Evolutionary conservation across 1,140 invertebrate species (phyloP).

Genomic region (Ceratina australensis): DNA sequence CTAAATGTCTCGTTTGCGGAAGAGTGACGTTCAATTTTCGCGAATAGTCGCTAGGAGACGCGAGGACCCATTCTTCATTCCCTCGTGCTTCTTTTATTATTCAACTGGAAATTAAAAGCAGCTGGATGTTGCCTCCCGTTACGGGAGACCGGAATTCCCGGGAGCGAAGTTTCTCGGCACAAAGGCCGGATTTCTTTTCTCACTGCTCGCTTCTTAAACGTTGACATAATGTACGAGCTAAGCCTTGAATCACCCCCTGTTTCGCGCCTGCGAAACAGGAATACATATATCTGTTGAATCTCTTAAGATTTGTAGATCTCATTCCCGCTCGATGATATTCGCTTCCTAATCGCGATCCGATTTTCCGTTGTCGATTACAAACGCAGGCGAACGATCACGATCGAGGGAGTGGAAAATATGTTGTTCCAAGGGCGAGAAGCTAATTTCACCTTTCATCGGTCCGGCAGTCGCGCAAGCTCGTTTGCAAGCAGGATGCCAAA

Average conservation of each 20-base stretch:
- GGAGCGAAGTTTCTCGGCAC: constrained; percentile 12
- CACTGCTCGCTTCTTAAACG: constrained; percentile 7
- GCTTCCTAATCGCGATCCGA: background rate
- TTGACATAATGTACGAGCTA: constrained; percentile 25
- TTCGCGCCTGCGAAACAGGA: constrained; percentile 9
- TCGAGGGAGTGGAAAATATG: background rate
- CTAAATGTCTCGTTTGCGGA: constrained; percentile 20
- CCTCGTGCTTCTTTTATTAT: background rate
- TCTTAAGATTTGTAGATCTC: background rate
- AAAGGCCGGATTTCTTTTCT: constrained; percentile 30
- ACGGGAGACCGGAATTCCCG: background rate
- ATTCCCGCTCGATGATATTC: background rate
- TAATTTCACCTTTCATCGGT: background rate
- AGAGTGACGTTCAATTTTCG: constrained; percentile 34
- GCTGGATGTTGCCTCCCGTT: constrained; percentile 6
- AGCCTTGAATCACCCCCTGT: constrained; percentile 15
- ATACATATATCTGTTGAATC: background rate
- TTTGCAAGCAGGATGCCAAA: background rate
- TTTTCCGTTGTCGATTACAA: too few relatives aligned
- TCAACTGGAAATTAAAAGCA: constrained; percentile 30
- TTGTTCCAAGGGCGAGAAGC: background rate
- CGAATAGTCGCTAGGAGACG: constrained; percentile 16
- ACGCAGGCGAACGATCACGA: background rate
- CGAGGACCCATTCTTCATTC: background rate
- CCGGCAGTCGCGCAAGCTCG: background rate